Conservation (phyloP, 2,113 vertebrate genomes). For the Sterrhoptilus dennistouni region DNA sequence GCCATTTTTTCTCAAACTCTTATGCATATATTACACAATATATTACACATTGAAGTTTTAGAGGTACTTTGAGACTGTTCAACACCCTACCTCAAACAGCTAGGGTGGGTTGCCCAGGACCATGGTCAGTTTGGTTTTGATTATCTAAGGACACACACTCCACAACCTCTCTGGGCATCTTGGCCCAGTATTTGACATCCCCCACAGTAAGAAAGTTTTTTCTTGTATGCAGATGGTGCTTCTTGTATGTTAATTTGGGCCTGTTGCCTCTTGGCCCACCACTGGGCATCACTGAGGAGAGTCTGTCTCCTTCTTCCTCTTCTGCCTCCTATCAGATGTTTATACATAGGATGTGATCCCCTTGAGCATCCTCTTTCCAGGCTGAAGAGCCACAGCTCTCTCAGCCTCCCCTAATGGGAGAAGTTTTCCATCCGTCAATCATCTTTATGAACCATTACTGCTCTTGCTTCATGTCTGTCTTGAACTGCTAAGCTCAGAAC, state of each 20-base stretch:
- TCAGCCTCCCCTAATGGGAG: not conserved
- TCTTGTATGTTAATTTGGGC: not conserved
- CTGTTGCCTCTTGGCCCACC: not conserved
- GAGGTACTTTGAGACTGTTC: not conserved
- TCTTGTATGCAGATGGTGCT: not conserved
- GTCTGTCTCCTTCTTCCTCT: not conserved
- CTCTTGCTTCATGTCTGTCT: not conserved
- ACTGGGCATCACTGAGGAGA: not conserved
- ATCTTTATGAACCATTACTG: not conserved
- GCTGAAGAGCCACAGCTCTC: not conserved
- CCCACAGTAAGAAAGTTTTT: not conserved
- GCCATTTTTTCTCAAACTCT: not conserved
- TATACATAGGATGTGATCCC: not conserved
- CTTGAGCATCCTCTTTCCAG: not conserved
- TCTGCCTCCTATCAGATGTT: not conserved
- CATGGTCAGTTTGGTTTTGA: not conserved
- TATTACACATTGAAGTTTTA: not conserved
- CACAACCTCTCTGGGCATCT: not conserved
- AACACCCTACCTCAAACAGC: not conserved
- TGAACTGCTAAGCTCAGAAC: not conserved
- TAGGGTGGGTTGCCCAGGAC: not conserved
- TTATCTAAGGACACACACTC: accelerated
- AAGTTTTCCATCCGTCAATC: not conserved
- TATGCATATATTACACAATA: not conserved
- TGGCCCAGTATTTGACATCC: not conserved